Evolutionary conservation across 2,888 invertebrate species (phyloP).

Genomic region (Salticus scenicus): DNA sequence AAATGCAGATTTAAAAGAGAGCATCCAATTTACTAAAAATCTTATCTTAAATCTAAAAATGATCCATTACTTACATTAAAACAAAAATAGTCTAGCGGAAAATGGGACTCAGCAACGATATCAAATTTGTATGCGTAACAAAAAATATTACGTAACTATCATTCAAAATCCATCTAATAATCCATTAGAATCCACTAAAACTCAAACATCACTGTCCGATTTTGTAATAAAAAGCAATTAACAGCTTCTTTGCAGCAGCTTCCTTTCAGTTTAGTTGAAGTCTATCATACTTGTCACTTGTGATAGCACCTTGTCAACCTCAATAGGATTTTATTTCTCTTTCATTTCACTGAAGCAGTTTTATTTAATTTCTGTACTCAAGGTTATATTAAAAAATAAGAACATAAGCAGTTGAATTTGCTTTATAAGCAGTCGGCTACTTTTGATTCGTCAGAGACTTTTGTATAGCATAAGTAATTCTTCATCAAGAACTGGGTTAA

Average conservation of each 20-base stretch:
- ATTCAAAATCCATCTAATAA: no score
- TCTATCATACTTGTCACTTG: constrained; percentile 3
- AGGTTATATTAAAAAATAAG: neutral
- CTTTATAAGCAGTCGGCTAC: neutral
- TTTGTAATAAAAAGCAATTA: constrained; percentile 8
- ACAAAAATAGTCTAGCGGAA: no score
- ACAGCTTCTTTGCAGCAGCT: neutral
- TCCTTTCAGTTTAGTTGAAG: neutral
- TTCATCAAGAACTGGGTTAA: neutral
- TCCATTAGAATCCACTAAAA: no score
- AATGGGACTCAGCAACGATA: no score
- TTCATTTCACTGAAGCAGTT: neutral
- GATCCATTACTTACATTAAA: no score
- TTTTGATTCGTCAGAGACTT: neutral
- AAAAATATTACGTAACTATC: no score
- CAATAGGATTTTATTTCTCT: neutral
- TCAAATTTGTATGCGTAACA: no score
- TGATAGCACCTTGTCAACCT: constrained; percentile 12
- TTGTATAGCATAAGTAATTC: no score
- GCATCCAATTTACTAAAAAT: no score
- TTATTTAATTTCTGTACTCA: constrained; percentile 11
- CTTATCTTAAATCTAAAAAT: no score
- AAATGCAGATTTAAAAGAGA: no score
- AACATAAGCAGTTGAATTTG: neutral
- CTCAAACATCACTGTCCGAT: neutral